Evolutionary conservation across 37 sponge, comb jelly and placozoan genomes (phyloP), one percentile per base, ranked within the genome.

Genomic region (Axinella damicornis): DNA sequence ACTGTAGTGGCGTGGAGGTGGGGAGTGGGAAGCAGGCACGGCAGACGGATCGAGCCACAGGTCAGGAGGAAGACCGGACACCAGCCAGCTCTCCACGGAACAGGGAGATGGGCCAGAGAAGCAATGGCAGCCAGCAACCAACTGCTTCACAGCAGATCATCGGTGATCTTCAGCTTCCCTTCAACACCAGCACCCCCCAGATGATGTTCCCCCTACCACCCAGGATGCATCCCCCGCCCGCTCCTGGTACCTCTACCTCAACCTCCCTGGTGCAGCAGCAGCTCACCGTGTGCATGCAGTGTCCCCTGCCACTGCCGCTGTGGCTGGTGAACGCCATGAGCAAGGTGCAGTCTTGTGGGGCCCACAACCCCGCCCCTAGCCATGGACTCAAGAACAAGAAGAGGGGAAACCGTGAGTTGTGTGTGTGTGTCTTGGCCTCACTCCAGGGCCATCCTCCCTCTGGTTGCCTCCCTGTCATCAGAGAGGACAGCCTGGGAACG

Each of bases 271-370:
- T 63, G 12, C 87, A 86, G 80, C 80, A 79, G 27, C 57, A 69
- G 37, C 64, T 86, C 35, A 22, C 28, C 2, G 62, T 40, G 58
- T 46, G 56, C 25, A 56, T 86, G 72, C 57, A 78, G 53, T 79
- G 87, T 71, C 80, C 71, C 11, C 80, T 86, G 0, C 72, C 80
- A 15, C 87, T 86, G n/a, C 87, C 87, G 34, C 21, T 16, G 11
- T 86, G 87, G 87, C 38, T 86, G 71, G 80, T 86, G 80, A 24
- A 72, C 12, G 53, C 79, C 52, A 86, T 86, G 87, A 53, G 25
- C 55, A 37, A 22, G 19, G 72, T 71, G 9, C 87, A 86, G 59
- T 46, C 78, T n/a, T 62, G n/a, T 46, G 31, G 13, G 20, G 73
- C 59, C 24, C 72, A 82, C 53, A 46, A 31, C 33, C 40, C 62